Base-by-base conservation (phyloP, 53 echinoderm and acorn worm genomes). In the Hippasteria phrygiana region DNA sequence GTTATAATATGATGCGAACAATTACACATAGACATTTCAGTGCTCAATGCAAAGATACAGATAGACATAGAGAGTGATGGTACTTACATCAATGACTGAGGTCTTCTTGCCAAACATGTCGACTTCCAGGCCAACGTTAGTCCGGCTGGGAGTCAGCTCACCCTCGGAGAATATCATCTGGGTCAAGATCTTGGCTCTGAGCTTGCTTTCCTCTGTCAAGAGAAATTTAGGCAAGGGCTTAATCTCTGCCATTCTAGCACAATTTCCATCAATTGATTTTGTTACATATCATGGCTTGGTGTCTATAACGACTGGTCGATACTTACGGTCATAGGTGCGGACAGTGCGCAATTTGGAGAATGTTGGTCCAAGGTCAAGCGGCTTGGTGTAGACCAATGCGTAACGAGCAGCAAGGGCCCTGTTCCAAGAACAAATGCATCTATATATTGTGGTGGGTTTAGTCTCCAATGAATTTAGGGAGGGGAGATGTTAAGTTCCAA, bases 361-460 rank as follows among this genome's bases (percentile, higher is more conserved):
- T 37, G 85, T 85, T 22, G 85, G 85, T 85, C 85, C 85, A 40
- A 62, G 55, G 47, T 74, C 34, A 81, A 79, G 43, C 32, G 88
- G 88, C 48, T 47, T 70, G 80, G 59, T 63, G 59, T 43, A 78
- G 8, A 63, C 37, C 43, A 79, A 55, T 24, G 88, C 92, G 80
- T 91, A 91, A 6, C 74, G 77, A 55, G 92, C 92, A 56, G 88
- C 83, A 40, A 80, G 80, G 64, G 88, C 39, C n/a, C 92, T 91
- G 77, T 2, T 67, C 31, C 1, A 80, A 18, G 18, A 74, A 65
- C 12, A 39, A 33, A 80, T 34, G 71, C 4, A 2, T 3, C n/a
- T n/a, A n/a, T n/a, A n/a, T n/a, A n/a, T n/a, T n/a, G n/a, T n/a
- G n/a, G n/a, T n/a, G n/a, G n/a, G n/a, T n/a, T n/a, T n/a, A n/a